These are phyloP conservation scores for Drosophila peninsularis DNA, from an alignment of 2,888 invertebrate species.

Conservation along the genomic window DNA sequence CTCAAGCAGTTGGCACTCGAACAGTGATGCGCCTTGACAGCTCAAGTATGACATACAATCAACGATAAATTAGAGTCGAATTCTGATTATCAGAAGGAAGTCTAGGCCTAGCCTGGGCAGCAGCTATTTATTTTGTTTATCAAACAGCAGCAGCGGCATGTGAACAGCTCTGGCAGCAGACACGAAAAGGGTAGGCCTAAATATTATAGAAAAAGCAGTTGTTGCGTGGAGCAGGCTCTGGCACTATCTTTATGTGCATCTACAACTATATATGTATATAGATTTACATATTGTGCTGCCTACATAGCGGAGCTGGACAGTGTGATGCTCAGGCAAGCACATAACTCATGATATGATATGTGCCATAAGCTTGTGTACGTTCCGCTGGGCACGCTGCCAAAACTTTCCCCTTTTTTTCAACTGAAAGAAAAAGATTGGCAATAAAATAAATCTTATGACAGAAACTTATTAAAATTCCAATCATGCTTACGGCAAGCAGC, in stretches of 20 bases:
- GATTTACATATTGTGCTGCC: constrained; percentile 43
- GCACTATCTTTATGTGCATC: constrained; percentile 9
- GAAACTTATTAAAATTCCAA: constrained; percentile 74
- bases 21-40: constrained; percentile 16
- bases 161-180: background rate
- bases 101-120: background rate
- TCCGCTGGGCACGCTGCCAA: constrained; percentile 32
- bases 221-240: constrained; percentile 5
- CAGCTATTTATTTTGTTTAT: constrained; percentile 11
- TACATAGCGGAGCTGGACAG: constrained; percentile 16
- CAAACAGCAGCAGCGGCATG: background rate
- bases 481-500: constrained; percentile 49
- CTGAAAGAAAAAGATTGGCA: constrained; percentile 21
- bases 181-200: background rate
- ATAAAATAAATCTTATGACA: constrained; percentile 40
- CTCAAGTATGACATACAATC: background rate
- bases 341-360: constrained; percentile 54
- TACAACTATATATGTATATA: background rate
- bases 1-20: constrained; percentile 2
- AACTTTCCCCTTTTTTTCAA: constrained; percentile 9
- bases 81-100: background rate
- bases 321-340: constrained; percentile 13
- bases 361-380: constrained; percentile 39
- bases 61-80: constrained; percentile 9
- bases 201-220: constrained; percentile 2